A percentile compares a stretch with the other conserved stretches of the same genome.
Evolutionary conservation across 2,888 invertebrate genomes (phyloP).

Genomic region (Spodoptera picta): DNA sequence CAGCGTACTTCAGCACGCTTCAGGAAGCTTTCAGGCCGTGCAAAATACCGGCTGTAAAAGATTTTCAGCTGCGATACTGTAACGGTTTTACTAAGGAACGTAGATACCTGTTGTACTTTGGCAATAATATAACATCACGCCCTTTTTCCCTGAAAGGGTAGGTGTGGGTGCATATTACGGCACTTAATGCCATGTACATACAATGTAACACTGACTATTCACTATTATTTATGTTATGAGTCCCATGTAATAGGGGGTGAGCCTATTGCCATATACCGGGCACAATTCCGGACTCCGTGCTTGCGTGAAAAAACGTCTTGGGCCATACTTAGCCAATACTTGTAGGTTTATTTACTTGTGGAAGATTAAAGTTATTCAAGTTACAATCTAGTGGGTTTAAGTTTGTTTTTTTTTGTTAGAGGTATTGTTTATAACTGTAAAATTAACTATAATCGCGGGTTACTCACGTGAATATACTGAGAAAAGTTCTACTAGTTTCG

Average conservation of each 20-base stretch:
- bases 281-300: too few relatives aligned
- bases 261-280: too few relatives aligned
- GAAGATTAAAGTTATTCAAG: conserved; percentile 17
- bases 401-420: neutral
- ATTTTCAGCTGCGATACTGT: conserved; percentile 41
- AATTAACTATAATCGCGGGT: neutral
- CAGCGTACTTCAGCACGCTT: conserved; percentile 30
- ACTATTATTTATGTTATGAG: too few relatives aligned
- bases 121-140: conserved; percentile 2
- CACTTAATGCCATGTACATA: too few relatives aligned
- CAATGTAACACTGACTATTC: too few relatives aligned
- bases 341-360: conserved; percentile 21
- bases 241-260: too few relatives aligned
- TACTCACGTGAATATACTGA: too few relatives aligned
- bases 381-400: conserved; percentile 2
- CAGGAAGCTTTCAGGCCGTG: conserved; percentile 32
- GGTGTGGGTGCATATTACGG: too few relatives aligned
- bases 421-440: conserved; percentile 35
- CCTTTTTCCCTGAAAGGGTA: too few relatives aligned
- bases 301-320: neutral
- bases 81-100: conserved; percentile 20
- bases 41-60: conserved; percentile 36
- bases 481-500: too few relatives aligned
- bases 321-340: conserved; percentile 29
- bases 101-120: conserved; percentile 35